These are phyloP conservation scores for Drosophila neonasuta DNA, from an alignment of 2,888 invertebrate species.

Conservation along the genomic window DNA sequence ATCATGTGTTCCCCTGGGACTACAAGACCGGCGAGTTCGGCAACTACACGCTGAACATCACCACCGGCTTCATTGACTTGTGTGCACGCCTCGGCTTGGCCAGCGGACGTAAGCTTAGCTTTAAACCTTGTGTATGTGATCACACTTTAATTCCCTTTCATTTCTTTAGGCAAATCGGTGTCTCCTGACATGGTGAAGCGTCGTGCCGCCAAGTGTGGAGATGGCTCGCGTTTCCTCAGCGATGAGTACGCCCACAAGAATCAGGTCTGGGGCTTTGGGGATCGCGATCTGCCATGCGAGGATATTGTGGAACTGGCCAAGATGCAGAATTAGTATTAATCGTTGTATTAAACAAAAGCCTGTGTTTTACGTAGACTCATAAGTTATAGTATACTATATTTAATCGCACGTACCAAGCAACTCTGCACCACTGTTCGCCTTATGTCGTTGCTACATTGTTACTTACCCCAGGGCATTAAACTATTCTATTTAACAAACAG, in stretches of 20 bases:
- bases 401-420: conserved; percentile 17
- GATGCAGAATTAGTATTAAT: conserved; percentile 82
- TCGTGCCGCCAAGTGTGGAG: conserved; percentile 85
- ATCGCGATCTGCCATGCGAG: conserved; percentile 84
- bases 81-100: conserved; percentile 92
- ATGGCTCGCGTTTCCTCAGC: conserved; percentile 83
- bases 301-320: conserved; percentile 84
- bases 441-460: conserved; percentile 51
- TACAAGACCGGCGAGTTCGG: conserved; percentile 88
- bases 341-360: conserved; percentile 25
- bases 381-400: conserved; percentile 29
- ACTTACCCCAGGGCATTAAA: conserved; percentile 56
- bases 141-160: too few species aligned
- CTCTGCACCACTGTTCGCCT: conserved; percentile 11
- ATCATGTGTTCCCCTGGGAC: conserved; percentile 89
- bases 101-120: conserved; percentile 85
- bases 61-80: conserved; percentile 90
- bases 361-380: conserved; percentile 49
- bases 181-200: conserved; percentile 84
- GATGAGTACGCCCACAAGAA: conserved; percentile 80
- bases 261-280: conserved; percentile 86
- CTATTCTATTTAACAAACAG: conserved; percentile 23
- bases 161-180: conserved; percentile 83
- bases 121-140: too few species aligned
- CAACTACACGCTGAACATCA: conserved; percentile 86